Evolutionary conservation across 2,113 vertebrate genomes (phyloP), one percentile per base, ranked within the genome.

Genomic region (Deroptyus accipitrinus): DNA sequence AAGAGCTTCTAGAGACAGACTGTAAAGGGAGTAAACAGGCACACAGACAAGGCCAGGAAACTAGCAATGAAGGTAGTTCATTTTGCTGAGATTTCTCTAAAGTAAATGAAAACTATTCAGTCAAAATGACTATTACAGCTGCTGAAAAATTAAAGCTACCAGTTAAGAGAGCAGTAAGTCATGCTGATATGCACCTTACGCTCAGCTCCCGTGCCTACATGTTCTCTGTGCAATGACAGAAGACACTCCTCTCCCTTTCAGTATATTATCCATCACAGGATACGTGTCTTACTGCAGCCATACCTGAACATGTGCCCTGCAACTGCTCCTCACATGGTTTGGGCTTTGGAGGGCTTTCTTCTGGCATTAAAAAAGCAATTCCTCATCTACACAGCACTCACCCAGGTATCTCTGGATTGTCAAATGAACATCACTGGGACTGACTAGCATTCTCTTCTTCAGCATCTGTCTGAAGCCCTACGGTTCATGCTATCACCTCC

Each of bases 161-260:
- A 22, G 31, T n/a, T 25, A 10, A 41, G 77, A 59, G 33, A 12
- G 54, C 69, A 63, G 5, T 24, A 35, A 59, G 1, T 17, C 18
- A 12, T 1, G 3, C 24, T 4, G 0, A 52, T 15, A 4, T 1
- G 5, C 13, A 39, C 24, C 31, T 31, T 3, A 1, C 15, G 12
- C 44, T 35, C 30, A 59, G 49, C 10, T 24, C 35, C 14, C 30
- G 3, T 5, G n/a, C 30, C 80, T 49, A 12, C 3, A 0, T 7
- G 17, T 18, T 75, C 28, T n/a, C 55, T 63, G 25, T 9, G 70
- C 7, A 4, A 6, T 30, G 33, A 19, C 44, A 48, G 73, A 70
- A 2, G 46, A 48, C 10, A 10, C 8, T 6, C 4, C 27, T 44
- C 44, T 82, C 44, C 37, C 31, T 81, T 44, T 28, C 20, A 55